Base-by-base conservation (phyloP, 1,140 invertebrate species). In the Ceratina japonica region DNA sequence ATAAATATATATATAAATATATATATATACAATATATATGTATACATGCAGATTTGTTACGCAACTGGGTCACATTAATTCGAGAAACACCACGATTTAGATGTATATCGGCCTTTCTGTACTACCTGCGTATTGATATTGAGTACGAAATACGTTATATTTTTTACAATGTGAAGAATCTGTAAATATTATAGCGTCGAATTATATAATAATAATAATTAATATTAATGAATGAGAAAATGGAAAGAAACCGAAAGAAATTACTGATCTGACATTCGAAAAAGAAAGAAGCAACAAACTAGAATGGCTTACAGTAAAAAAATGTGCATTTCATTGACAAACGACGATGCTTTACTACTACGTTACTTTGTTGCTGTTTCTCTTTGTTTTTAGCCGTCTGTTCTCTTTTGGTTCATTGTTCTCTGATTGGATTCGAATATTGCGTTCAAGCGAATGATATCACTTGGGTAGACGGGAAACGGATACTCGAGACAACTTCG, bases 121-220 rank as follows among this genome's bases (percentile, higher is more conserved):
- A 90, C 90, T 91, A 92, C 88, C 90, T 91, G 91, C 90, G 87
- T 92, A 91, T 44, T 91, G 82, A 91, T 91, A 91, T 91, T 92
- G 88, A 90, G 90, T 91, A 91, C 86, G 88, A 91, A 92, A 90
- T 90, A 91, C 88, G 90, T 92, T 92, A 92, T 92, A 92, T 92
- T 92, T 91, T 92, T 92, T 92, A 92, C 91, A 91, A 91, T 89
- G 88, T 90, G 91, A 90, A 91, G 85, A 90, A 90, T 87, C 87
- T 92, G 91, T 92, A 92, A 90, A 92, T 92, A 92, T 90, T 77
- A 91, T 91, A 91, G 87, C 81, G 86, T 90, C 88, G 87, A 89
- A 88, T 89, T 91, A 90, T 90, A 89, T 85, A 85, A 87, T 77
- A 80, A 84, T 81, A 85, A 87, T 87, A 70, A 44, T 86, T 84